Evolutionary conservation across 2,888 invertebrate species (phyloP), one percentile per base, ranked within the genome.

Genomic region (Hydrotaea cyrtoneurina): DNA sequence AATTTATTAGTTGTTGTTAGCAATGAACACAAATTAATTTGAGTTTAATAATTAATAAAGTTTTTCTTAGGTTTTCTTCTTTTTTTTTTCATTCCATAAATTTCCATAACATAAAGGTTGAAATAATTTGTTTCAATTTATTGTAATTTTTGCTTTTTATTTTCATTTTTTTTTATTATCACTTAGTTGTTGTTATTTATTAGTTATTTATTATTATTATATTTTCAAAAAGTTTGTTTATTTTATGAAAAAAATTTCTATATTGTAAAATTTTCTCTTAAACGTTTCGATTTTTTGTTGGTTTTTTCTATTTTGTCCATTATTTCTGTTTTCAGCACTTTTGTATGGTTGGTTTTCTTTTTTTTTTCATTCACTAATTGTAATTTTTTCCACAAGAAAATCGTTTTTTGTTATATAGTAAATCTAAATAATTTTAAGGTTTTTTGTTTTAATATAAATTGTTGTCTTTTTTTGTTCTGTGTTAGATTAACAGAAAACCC

Each of bases 11-110:
- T n/a, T 57, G 71, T 76, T 74, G 39, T 73, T 66, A 76, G 19
- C 43, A 77, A 78, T 80, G 83, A 82, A 82, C 85, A 83, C 83
- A 82, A 86, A 85, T 80, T 21, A 83, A 78, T 80, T 80, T 82
- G 72, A 78, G 80, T 78, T 59, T 69, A 71, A 31, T 46, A 66
- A 57, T 72, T 43, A 31, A 17, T 53, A 53, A 31, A 17, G 13
- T 64, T 72, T 79, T 53, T 17, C n/a, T 72, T 43, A 17, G 13
- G 21, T 21, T 66, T 66, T n/a, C n/a, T n/a, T 31, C 7, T 31
- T 31, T 4, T 31, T 31, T 31, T 31, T 31, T 31, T 31, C 3
- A 4, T 31, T 31, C 7, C 31, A 31, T 31, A 31, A 31, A 31
- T 4, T 31, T 46, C 46, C 55, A 72, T 23, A 72, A 72, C 50